Conservation (phyloP, 2,888 invertebrate species). For the Gymnosoma rotundatum region DNA sequence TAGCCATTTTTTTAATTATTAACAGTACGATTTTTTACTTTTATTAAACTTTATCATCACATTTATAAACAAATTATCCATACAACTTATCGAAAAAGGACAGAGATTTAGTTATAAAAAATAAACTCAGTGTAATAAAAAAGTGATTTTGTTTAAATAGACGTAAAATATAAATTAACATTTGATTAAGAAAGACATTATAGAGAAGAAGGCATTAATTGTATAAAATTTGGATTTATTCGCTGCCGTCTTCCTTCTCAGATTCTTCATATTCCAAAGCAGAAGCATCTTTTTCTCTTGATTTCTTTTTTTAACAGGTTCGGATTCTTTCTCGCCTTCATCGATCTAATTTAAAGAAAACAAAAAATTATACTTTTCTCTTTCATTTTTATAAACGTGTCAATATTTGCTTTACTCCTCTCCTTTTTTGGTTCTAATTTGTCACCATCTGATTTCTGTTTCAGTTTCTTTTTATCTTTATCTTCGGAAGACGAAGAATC, state of each 20-base stretch:
- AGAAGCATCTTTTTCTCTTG: constrained; percentile 81
- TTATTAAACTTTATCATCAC: no score
- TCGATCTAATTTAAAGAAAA: not conserved
- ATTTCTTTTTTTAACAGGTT: constrained; percentile 43
- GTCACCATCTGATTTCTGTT: constrained; percentile 35
- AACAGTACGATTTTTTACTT: no score
- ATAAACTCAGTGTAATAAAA: no score
- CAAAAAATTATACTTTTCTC: not conserved
- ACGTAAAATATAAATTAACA: not conserved
- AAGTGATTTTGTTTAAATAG: no score
- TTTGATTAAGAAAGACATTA: not conserved
- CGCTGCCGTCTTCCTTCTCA: constrained; percentile 72
- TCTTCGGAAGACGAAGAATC: constrained; percentile 84
- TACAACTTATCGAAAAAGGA: no score
- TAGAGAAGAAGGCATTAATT: not conserved
- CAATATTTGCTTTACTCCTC: constrained; percentile 74
- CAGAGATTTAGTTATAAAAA: no score
- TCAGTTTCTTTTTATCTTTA: constrained; percentile 81
- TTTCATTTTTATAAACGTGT: no score
- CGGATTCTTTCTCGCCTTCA: constrained; percentile 31
- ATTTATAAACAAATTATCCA: no score
- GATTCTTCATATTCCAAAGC: constrained; percentile 75
- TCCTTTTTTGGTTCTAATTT: constrained; percentile 75
- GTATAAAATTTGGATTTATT: constrained; percentile 73
- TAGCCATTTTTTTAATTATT: no score